Conservation (phyloP, 2,113 vertebrate species). For the Corythornis cristatus region DNA sequence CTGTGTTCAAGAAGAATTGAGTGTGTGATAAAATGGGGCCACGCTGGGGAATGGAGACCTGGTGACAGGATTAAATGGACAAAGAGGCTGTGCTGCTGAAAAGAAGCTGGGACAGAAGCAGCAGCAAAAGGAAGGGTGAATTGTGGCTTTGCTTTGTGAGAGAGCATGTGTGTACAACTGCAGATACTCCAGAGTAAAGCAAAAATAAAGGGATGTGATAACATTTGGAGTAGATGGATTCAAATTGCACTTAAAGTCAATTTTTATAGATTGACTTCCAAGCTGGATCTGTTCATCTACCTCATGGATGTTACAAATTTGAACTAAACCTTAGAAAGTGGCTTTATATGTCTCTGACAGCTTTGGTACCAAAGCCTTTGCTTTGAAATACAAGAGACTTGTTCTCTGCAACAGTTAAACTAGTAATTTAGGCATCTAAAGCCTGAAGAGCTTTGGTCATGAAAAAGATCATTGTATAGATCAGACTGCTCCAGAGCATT, state of each 20-base stretch:
- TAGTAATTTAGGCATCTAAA: neutral
- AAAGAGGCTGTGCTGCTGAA: neutral
- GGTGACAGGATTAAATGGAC: neutral
- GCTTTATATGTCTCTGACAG: neutral
- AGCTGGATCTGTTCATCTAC: neutral
- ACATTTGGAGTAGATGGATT: neutral
- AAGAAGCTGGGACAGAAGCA: neutral
- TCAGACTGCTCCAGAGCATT: neutral
- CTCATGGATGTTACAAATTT: neutral
- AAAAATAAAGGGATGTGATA: neutral
- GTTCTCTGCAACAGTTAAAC: neutral
- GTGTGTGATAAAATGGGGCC: neutral
- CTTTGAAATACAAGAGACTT: neutral
- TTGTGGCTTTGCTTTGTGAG: neutral
- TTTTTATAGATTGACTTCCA: neutral
- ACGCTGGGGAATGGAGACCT: neutral
- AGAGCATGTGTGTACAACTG: neutral
- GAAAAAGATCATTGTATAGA: neutral
- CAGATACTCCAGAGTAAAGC: neutral
- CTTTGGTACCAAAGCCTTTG: neutral
- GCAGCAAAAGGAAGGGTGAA: neutral
- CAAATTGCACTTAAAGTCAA: neutral
- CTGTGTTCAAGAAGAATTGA: neutral
- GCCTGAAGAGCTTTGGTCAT: neutral
- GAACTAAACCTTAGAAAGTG: neutral